Conservation (phyloP, 2,888 invertebrate species). For the Acleris sparsana region DNA sequence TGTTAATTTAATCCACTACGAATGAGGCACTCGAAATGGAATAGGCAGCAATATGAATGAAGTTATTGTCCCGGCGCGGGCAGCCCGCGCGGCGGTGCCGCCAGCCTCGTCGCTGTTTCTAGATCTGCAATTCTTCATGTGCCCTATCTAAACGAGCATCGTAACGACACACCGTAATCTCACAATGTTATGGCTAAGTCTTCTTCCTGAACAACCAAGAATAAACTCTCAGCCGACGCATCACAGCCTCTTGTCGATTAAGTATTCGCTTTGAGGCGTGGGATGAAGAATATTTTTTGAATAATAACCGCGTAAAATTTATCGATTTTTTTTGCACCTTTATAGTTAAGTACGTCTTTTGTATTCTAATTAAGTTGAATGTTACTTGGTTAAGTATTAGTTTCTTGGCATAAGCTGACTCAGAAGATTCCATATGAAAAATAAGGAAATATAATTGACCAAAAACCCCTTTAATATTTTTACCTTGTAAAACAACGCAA, state of each 20-base stretch:
- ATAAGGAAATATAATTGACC: too few species aligned
- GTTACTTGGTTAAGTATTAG: conserved; percentile 13
- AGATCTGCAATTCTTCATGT: conserved; percentile 79
- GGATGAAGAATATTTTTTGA: conserved; percentile 44
- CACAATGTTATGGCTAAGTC: conserved; percentile 60
- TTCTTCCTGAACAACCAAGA: conserved; percentile 26
- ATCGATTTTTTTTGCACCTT: conserved; percentile 41
- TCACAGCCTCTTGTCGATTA: conserved; percentile 30
- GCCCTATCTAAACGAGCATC: conserved; percentile 81
- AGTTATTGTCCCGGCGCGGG: conserved; percentile 15
- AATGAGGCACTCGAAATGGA: too few species aligned
- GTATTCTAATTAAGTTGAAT: conserved; percentile 33
- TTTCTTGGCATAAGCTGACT: too few species aligned
- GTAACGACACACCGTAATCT: conserved; percentile 80
- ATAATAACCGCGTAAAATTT: conserved; percentile 46
- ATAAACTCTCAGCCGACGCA: conserved; percentile 25
- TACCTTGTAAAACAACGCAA: too few species aligned
- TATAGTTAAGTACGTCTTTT: conserved; percentile 23
- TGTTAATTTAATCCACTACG: too few species aligned
- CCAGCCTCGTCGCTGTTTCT: conserved; percentile 60
- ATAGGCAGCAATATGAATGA: conserved; percentile 12
- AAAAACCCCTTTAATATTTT: too few species aligned
- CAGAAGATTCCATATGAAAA: too few species aligned
- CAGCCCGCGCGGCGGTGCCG: conserved; percentile 37
- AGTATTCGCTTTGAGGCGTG: conserved; percentile 34